phyloP scores from a whole-genome alignment of 2,113 vertebrate species.

The Trichechus manatus region DNA sequence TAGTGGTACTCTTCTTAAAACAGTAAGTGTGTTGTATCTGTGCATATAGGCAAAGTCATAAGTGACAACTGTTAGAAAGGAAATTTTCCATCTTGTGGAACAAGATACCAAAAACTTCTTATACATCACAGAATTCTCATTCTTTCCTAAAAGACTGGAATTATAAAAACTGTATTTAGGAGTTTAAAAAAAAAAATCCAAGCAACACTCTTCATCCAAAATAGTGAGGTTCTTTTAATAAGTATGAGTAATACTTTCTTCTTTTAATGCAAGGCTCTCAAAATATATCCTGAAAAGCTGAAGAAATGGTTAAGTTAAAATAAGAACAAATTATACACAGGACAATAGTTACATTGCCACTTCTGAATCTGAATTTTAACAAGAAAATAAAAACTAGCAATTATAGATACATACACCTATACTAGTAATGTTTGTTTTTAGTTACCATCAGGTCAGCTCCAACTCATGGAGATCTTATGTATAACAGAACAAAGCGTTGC shows the following conservation, averaged over 20 bases:
- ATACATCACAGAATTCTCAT: neutral
- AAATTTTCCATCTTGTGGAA: constrained; percentile 37
- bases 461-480: neutral
- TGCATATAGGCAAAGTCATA: constrained; percentile 1
- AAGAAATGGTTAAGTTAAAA: neutral
- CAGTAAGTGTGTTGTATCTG: neutral
- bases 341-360: neutral
- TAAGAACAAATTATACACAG: neutral
- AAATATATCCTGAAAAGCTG: constrained; percentile 27
- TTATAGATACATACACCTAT: neutral
- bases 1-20: neutral
- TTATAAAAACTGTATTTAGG: constrained; percentile 23
- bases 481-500: neutral
- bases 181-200: constrained; percentile 1
- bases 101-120: constrained; percentile 12
- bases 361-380: constrained; percentile 52
- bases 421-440: neutral
- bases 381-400: constrained; percentile 12
- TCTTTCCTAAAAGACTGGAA: neutral
- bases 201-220: neutral
- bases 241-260: neutral
- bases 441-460: neutral
- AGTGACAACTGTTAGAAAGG: neutral
- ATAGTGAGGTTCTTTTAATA: neutral
- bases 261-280: constrained; percentile 19